A percentile compares a stretch with the other conserved stretches of the same genome.
Conservation (phyloP, 92 coral and sea anemone genomes). For the Paramuricea clavata region DNA sequence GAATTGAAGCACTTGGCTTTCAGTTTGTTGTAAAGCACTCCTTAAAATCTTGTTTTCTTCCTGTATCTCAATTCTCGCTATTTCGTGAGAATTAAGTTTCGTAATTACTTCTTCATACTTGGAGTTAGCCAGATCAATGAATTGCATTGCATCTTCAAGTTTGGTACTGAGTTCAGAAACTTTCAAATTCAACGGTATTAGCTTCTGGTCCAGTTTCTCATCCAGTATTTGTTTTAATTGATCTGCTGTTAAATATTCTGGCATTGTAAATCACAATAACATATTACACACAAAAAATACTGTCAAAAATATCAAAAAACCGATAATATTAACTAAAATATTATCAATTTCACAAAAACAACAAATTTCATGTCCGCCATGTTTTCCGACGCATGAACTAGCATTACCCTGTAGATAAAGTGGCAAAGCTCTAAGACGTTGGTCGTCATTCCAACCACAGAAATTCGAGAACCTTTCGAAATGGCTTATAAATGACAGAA, state of each 20-base stretch:
- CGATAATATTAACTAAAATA: too few relatives aligned
- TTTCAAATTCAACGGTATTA: background rate
- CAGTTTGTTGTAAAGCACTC: background rate
- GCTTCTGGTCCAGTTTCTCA: background rate
- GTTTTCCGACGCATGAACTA: too few relatives aligned
- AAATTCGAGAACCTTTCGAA: constrained; percentile 14
- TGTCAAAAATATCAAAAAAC: too few relatives aligned
- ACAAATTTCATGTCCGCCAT: too few relatives aligned
- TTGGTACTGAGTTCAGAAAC: background rate
- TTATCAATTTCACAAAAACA: too few relatives aligned
- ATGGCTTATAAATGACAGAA: constrained; percentile 14
- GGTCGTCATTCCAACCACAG: constrained; percentile 22
- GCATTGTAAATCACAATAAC: too few relatives aligned
- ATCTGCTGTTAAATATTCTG: too few relatives aligned
- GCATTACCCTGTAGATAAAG: constrained; percentile 39
- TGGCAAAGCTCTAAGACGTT: constrained; percentile 9
- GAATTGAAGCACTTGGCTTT: background rate
- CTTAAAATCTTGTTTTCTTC: constrained; percentile 9
- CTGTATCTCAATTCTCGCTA: background rate
- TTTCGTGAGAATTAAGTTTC: background rate
- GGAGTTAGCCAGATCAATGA: background rate
- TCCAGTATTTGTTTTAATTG: background rate
- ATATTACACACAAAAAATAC: too few relatives aligned
- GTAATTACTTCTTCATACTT: background rate
- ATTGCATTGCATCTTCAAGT: background rate